These are phyloP conservation scores for Abrostola triplasia DNA, from an alignment of 2,888 invertebrate species.

Conservation along the genomic window DNA sequence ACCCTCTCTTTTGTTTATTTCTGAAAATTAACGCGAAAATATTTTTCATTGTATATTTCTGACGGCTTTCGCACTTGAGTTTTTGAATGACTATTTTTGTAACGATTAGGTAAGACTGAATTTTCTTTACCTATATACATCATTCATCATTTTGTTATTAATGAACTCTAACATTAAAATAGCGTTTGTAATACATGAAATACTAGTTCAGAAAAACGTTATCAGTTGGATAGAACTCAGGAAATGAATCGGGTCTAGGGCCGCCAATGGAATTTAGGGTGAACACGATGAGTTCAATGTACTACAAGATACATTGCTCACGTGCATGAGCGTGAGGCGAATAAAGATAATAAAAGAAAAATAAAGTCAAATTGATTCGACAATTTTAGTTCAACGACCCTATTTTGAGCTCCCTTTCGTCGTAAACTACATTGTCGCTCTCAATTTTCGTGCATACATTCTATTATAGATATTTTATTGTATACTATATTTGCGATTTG, in stretches of 20 bases:
- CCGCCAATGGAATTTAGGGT: conserved; percentile 12
- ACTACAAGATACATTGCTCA: conserved; percentile 13
- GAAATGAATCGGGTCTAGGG: conserved; percentile 4
- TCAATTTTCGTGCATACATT: not conserved
- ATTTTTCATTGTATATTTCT: not conserved
- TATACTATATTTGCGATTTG: no score
- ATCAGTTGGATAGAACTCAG: not conserved
- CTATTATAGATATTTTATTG: no score
- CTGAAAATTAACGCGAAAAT: not conserved
- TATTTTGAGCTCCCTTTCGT: not conserved
- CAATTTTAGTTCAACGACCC: not conserved
- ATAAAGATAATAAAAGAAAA: conserved; percentile 13
- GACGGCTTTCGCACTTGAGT: no score
- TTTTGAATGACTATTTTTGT: no score
- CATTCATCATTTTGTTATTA: no score
- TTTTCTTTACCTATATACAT: no score
- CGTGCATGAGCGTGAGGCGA: conserved; percentile 12
- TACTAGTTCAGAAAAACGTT: not conserved
- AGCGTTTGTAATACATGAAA: not conserved
- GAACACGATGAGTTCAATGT: conserved; percentile 3
- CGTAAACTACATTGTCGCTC: not conserved
- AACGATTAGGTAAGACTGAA: not conserved
- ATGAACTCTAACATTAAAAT: conserved; percentile 1
- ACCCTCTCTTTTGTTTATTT: not conserved
- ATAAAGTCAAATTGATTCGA: conserved; percentile 27